Percentiles rank a stretch among this genome's conserved stretches.
These are phyloP conservation scores for Lasioglossum marginatum DNA, from an alignment of 2,888 invertebrate genomes.

Conservation along the genomic window DNA sequence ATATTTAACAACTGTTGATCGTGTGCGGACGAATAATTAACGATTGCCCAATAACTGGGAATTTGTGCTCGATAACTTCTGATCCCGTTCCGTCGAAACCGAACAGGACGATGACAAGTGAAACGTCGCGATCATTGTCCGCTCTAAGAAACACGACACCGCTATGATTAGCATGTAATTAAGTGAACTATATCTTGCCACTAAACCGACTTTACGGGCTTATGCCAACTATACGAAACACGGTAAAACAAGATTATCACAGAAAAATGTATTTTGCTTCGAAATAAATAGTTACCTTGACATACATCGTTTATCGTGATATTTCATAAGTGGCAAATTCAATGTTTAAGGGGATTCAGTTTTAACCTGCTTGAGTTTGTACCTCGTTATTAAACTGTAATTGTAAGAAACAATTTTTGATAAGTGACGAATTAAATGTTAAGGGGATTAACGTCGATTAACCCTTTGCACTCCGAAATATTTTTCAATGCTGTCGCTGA, in stretches of 20 bases:
- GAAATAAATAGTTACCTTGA: not conserved
- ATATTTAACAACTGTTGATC: slow-evolving; percentile 3
- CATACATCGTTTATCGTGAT: not conserved
- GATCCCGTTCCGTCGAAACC: not conserved
- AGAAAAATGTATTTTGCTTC: not conserved
- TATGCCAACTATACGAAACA: not conserved
- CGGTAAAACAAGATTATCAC: not conserved
- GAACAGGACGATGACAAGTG: not conserved
- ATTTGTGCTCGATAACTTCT: slow-evolving; percentile 6
- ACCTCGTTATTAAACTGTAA: no score
- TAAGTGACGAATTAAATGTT: no score
- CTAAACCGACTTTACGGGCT: not conserved
- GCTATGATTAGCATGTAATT: not conserved
- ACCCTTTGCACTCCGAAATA: no score
- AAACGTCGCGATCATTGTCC: not conserved
- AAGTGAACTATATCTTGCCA: not conserved
- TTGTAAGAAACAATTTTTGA: no score
- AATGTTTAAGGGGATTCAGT: not conserved
- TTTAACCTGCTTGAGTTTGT: not conserved
- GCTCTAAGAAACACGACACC: not conserved
- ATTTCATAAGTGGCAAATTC: not conserved
- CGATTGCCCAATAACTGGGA: slow-evolving; percentile 5
- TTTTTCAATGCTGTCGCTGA: no score
- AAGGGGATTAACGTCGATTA: no score
- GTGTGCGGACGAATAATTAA: slow-evolving; percentile 9